A percentile compares a stretch with the other conserved stretches of the same genome.
Conservation (phyloP, 2,113 vertebrate genomes). For the Tychaedon coryphoeus region DNA sequence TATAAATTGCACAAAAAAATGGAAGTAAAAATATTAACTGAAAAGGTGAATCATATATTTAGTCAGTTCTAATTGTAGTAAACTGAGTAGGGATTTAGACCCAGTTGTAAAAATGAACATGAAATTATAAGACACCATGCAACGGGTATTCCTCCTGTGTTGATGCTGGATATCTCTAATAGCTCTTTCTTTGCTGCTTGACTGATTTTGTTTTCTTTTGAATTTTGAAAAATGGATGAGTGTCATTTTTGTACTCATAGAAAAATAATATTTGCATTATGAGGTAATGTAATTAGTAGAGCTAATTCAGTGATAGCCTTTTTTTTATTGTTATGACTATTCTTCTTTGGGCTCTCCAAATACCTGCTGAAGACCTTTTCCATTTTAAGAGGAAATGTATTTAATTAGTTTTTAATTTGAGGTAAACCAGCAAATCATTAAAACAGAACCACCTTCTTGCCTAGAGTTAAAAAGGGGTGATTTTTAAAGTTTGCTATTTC, state of each 20-base stretch:
- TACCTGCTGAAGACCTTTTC: neutral
- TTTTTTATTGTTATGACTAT: neutral
- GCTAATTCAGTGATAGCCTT: neutral
- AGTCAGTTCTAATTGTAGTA: neutral
- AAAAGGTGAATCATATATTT: neutral
- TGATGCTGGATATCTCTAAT: neutral
- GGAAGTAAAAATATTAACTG: neutral
- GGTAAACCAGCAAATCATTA: constrained; percentile 41
- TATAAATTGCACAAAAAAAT: neutral
- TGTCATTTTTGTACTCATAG: neutral
- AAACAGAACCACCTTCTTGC: constrained; percentile 27
- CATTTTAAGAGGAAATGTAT: neutral
- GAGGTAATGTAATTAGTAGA: neutral
- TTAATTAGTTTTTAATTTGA: constrained; percentile 36
- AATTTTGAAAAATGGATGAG: neutral
- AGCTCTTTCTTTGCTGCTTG: neutral
- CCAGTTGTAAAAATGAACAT: neutral
- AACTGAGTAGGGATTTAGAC: neutral
- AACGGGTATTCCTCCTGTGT: neutral
- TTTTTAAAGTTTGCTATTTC: constrained; percentile 10
- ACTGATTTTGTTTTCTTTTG: neutral
- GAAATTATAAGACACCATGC: neutral
- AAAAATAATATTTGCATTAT: neutral
- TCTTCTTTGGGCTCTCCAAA: neutral
- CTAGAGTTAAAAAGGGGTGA: constrained; percentile 9